These are phyloP conservation scores for Caenorhabditis afra DNA, from an alignment of 2,888 invertebrate genomes.

Conservation along the genomic window DNA sequence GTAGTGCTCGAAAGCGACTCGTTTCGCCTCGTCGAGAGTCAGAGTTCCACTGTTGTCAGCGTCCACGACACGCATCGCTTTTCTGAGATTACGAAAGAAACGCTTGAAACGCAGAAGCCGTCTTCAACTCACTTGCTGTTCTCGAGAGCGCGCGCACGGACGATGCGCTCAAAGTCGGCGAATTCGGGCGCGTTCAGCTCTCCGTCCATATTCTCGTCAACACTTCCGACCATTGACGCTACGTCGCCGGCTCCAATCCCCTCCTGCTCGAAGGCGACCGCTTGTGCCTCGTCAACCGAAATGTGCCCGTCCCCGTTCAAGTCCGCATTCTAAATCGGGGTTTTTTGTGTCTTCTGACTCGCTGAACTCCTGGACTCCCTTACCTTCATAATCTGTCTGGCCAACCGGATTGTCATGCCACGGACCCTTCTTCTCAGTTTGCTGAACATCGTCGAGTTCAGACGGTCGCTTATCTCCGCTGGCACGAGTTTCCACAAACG, in stretches of 20 bases:
- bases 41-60: constrained; percentile 77
- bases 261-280: constrained; percentile 77
- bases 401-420: constrained; percentile 79
- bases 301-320: constrained; percentile 78
- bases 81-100: constrained; percentile 28
- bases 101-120: too few relatives aligned
- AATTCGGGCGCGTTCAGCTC: constrained; percentile 79
- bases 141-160: constrained; percentile 76
- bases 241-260: constrained; percentile 77
- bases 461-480: constrained; percentile 66
- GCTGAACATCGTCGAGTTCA: constrained; percentile 76
- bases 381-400: constrained; percentile 79
- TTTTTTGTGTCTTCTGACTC: too few relatives aligned
- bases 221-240: constrained; percentile 76
- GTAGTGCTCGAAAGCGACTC: constrained; percentile 78
- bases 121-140: constrained; percentile 73
- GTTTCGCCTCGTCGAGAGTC: constrained; percentile 78
- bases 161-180: constrained; percentile 77
- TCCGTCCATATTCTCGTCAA: constrained; percentile 76
- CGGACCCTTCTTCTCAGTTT: constrained; percentile 76
- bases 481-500: constrained; percentile 78
- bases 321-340: constrained; percentile 68
- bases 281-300: constrained; percentile 78
- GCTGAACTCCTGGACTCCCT: not conserved
- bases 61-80: constrained; percentile 73